Base-by-base conservation (phyloP, 2,113 vertebrate genomes). In the Ctenodactylus gundi region DNA sequence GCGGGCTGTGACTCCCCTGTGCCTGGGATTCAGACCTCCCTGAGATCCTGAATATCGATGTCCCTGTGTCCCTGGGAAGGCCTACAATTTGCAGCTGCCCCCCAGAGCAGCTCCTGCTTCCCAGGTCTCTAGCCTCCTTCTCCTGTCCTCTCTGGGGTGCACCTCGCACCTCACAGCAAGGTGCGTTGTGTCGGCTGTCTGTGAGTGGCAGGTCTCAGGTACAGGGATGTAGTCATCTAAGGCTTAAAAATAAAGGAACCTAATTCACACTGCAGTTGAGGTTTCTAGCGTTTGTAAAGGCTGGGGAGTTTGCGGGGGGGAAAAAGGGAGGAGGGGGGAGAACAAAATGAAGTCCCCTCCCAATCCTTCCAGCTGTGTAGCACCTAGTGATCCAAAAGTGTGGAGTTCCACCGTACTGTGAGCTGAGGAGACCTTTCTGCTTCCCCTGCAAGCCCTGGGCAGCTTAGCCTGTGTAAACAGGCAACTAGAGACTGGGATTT, bases 391-490 rank as follows among this genome's bases (percentile, higher is more conserved):
- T 96, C 78, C 4, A 31, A 82, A 97, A 96, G 78, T 2, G 91
- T n/a, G 92, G 94, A n/a, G 39, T 41, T 8, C 44, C 3, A 49
- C 4, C 27, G 1, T 41, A 60, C 76, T 64, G 39, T 1, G 44
- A 65, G 39, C 93, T 88, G 93, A 0, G 12, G 34, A 77, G 64
- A 20, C 25, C 2, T 78, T 64, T 51, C 36, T 57, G 64, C 83
- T 65, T 95, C 76, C 60, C 10, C 65, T 31, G 46, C 7, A 68
- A n/a, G 29, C 25, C 81, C 84, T 34, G 75, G 4, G 2, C 46
- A 77, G 62, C 93, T 93, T n/a, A 85, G 39, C 68, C 60, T 80
- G 60, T 34, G 34, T 91, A 67, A 64, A 60, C 39, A 92, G 67
- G 72, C 46, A 70, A 12, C 1, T 41, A 23, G 70, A 80, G 46